phyloP scores from a whole-genome alignment of 2,113 vertebrate species.

The Argyrosomus japonicus region DNA sequence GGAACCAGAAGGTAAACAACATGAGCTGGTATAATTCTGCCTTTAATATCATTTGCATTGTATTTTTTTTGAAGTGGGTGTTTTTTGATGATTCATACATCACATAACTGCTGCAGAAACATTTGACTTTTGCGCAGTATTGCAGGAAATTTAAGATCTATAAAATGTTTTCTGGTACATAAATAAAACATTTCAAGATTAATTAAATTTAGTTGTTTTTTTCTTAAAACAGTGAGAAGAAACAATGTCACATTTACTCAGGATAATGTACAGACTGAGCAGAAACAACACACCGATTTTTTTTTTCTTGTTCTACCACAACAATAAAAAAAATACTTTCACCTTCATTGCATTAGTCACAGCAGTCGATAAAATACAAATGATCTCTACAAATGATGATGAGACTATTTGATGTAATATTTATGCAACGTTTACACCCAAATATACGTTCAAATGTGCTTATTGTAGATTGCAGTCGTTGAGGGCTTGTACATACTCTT shows the following conservation, averaged over 20 bases:
- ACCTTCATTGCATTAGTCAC: not conserved
- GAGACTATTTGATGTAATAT: not conserved
- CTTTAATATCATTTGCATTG: not conserved
- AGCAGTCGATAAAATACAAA: not conserved
- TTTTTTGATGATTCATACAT: too few species aligned
- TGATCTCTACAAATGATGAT: too few species aligned
- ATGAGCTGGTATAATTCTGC: not conserved
- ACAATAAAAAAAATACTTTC: not conserved
- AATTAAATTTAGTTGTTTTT: too few species aligned
- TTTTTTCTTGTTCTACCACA: not conserved
- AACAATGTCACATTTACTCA: too few species aligned
- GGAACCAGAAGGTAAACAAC: conserved; percentile 69
- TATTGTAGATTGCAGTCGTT: conserved; percentile 70
- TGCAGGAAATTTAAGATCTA: too few species aligned
- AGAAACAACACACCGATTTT: too few species aligned
- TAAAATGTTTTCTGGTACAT: too few species aligned
- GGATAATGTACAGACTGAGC: not conserved
- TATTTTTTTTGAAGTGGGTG: not conserved
- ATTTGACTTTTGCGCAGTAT: too few species aligned
- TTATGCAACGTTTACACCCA: not conserved
- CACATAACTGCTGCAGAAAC: too few species aligned
- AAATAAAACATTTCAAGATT: too few species aligned
- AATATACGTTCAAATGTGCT: rapidly evolving
- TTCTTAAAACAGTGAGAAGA: too few species aligned
- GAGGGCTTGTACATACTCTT: conserved; percentile 78